Evolutionary conservation across 1,140 invertebrate species (phyloP).

Genomic region (Drosophila kanapiae): DNA sequence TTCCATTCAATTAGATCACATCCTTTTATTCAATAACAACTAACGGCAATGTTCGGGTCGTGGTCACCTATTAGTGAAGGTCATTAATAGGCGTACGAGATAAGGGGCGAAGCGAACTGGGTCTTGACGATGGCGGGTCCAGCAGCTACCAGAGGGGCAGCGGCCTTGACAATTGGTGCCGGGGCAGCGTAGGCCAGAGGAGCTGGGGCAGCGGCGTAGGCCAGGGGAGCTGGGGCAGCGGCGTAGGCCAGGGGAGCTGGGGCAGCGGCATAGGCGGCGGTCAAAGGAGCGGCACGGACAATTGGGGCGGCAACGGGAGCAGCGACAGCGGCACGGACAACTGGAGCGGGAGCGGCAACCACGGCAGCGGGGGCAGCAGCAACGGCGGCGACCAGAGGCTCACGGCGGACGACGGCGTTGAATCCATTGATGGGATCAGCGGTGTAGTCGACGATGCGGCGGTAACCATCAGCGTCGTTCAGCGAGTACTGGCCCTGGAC

Average conservation of each 20-base stretch:
- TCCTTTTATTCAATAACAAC: slow-evolving; percentile 82
- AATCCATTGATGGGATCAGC: slow-evolving; percentile 85
- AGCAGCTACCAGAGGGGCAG: slow-evolving; percentile 59
- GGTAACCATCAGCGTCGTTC: slow-evolving; percentile 85
- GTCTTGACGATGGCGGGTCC: slow-evolving; percentile 75
- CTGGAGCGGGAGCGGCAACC: slow-evolving; percentile 67
- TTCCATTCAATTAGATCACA: slow-evolving; percentile 66
- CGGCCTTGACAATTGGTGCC: slow-evolving; percentile 62
- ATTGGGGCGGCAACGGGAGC: slow-evolving; percentile 58
- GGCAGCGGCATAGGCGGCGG: slow-evolving; percentile 46
- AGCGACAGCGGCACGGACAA: slow-evolving; percentile 57
- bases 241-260: slow-evolving; percentile 35
- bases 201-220: slow-evolving; percentile 57
- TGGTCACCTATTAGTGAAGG: slow-evolving; percentile 43
- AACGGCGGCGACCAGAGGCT: slow-evolving; percentile 80
- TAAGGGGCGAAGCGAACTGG: slow-evolving; percentile 75
- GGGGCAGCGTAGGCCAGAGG: slow-evolving; percentile 60
- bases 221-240: slow-evolving; percentile 37
- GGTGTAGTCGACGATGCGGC: slow-evolving; percentile 84
- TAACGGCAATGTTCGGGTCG: slow-evolving; percentile 80
- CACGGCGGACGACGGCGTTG: slow-evolving; percentile 85
- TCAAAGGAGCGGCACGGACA: slow-evolving; percentile 45
- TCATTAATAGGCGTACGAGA: slow-evolving; percentile 74
- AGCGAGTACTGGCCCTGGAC: slow-evolving; percentile 85
- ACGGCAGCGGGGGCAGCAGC: slow-evolving; percentile 67